A percentile compares a stretch with the other conserved stretches of the same genome.
Conservation (phyloP, 2,113 vertebrate species). For the Rhabdornis inornatus region DNA sequence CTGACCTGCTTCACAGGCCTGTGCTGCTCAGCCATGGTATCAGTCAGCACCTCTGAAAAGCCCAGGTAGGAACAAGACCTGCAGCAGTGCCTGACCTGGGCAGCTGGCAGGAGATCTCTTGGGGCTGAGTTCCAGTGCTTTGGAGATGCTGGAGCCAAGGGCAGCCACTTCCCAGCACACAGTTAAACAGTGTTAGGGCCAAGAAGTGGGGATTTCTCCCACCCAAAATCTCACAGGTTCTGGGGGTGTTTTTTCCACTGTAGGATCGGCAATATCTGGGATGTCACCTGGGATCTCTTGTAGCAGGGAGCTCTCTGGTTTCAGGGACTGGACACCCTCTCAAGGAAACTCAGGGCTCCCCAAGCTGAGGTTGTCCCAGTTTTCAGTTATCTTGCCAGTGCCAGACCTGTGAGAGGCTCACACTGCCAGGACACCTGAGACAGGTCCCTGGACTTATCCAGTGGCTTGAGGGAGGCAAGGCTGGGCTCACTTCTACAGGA, state of each 20-base stretch:
- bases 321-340: not conserved
- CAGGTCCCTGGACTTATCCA: fast-evolving
- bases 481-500: not conserved
- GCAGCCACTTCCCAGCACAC: not conserved
- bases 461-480: not conserved
- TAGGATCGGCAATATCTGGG: not conserved
- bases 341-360: not conserved
- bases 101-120: not conserved
- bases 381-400: not conserved
- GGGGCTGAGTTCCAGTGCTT: not conserved
- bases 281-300: not conserved
- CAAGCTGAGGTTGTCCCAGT: not conserved
- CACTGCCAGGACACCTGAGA: not conserved
- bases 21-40: not conserved
- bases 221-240: fast-evolving
- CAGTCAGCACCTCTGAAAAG: not conserved
- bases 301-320: not conserved
- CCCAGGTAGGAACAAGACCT: not conserved
- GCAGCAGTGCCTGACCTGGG: not conserved
- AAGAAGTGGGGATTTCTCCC: not conserved
- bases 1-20: not conserved
- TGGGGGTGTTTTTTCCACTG: not conserved
- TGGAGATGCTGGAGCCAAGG: not conserved
- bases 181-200: not conserved
- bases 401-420: not conserved